A percentile compares a stretch with the other conserved stretches of the same genome.
phyloP scores from a whole-genome alignment of 1,140 invertebrate species.

The Eupristina koningsbergeri region DNA sequence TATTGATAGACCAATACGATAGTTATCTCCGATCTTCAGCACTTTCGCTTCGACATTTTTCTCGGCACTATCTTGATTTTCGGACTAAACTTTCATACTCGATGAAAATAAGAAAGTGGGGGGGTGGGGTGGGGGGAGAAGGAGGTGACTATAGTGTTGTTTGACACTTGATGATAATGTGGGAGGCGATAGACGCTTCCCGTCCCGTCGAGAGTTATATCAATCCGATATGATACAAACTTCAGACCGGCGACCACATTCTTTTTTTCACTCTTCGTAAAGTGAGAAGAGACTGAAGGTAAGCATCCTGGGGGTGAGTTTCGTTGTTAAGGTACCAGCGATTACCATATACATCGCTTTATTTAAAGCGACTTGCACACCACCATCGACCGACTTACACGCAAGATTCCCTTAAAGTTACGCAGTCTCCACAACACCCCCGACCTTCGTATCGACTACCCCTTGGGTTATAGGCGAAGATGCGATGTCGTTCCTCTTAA shows the following conservation, averaged over 20 bases:
- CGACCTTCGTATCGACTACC: neutral
- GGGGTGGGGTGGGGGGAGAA: neutral
- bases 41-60: neutral
- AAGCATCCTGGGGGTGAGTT: neutral
- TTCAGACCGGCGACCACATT: neutral
- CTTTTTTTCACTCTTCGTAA: neutral
- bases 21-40: neutral
- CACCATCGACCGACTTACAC: conserved; percentile 57
- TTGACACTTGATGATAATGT: conserved; percentile 23
- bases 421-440: neutral
- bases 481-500: neutral
- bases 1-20: neutral
- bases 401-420: conserved; percentile 41
- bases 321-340: conserved; percentile 21
- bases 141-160: neutral
- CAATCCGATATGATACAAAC: conserved; percentile 59
- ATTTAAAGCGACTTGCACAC: conserved; percentile 65
- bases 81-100: neutral
- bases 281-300: neutral
- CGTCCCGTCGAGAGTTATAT: conserved; percentile 63
- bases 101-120: neutral
- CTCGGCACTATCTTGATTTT: neutral
- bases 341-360: conserved; percentile 64
- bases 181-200: conserved; percentile 50
- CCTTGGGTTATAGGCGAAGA: neutral